Percentiles rank a stretch among this genome's conserved stretches.
Conservation (phyloP, 2,113 vertebrate genomes). For the Paraplagusia blochii region DNA sequence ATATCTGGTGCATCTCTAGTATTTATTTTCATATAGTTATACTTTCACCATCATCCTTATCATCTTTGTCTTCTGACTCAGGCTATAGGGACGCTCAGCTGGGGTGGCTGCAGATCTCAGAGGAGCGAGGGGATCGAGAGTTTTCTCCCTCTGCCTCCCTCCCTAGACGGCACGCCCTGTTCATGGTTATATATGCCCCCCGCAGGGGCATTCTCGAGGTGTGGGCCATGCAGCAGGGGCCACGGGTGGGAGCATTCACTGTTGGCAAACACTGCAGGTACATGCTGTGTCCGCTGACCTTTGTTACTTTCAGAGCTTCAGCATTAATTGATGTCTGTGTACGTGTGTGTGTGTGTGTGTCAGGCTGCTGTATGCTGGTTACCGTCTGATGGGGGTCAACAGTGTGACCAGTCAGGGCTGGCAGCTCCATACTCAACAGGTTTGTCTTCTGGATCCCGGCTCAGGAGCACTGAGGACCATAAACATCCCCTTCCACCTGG, state of each 20-base stretch:
- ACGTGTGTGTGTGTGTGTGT: not conserved
- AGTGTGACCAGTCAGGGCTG: conserved; percentile 96
- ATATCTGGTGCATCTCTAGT: no score
- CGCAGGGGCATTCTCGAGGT: conserved; percentile 95
- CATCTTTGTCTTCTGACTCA: conserved; percentile 36
- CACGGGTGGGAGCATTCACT: conserved; percentile 93
- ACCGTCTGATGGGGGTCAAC: conserved; percentile 97
- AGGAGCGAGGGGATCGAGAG: conserved; percentile 86
- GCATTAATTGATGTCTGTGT: not conserved
- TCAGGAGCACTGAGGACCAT: conserved; percentile 86
- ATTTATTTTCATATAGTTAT: no score
- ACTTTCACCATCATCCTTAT: not conserved
- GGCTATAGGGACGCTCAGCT: conserved; percentile 94
- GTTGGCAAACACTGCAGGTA: conserved; percentile 96
- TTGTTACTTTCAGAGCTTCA: not conserved
- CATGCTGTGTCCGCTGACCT: not conserved
- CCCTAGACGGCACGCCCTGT: conserved; percentile 85
- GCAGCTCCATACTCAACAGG: conserved; percentile 95
- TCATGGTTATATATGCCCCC: conserved; percentile 93
- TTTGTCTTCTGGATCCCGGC: conserved; percentile 90
- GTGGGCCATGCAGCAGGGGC: conserved; percentile 94
- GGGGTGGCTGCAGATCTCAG: conserved; percentile 91
- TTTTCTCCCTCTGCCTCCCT: conserved; percentile 76
- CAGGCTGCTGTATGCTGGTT: conserved; percentile 92
- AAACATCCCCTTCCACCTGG: conserved; percentile 92